Evolutionary conservation across 2,113 vertebrate species (phyloP), one percentile per base, ranked within the genome.

Genomic region (Carettochelys insculpta): DNA sequence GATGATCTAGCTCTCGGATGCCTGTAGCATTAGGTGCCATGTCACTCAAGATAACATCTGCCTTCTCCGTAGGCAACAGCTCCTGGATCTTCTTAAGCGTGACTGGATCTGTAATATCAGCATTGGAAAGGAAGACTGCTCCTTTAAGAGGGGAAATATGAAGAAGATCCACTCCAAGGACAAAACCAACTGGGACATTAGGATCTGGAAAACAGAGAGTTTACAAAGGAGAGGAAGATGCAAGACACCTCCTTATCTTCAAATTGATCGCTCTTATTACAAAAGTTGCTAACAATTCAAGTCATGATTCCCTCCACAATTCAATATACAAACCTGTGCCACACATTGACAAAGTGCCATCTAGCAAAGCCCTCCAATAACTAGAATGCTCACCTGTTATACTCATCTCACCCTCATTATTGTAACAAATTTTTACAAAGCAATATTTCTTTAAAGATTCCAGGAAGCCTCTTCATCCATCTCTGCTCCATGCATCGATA

Each of bases 1-100:
- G 98, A 1, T 99, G 99, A 96, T 99, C 99, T 82, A 99, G 97
- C 9, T 98, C 98, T 45, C 94, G 97, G 83, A 99, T 97, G 38
- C 99, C 99, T 0, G 98, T 98, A 6, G 99, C 99, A 0, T 99
- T 99, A 58, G 99, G 99, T 1, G 99, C 99, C 99, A 99, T 98
- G 95, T 99, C 99, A 0, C 99, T 99, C 90, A 99, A 96, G 94
- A 99, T 97, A 93, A 99, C 97, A 6, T 99, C 98, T 47, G 97
- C 98, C 86, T 77, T 97, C 43, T 96, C 97, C 0, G 58, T 51
- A 24, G 99, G 99, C 51, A 99, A 98, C 80, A 98, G 95, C 25
- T 94, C 96, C 83, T 88, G 97, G 58, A 99, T 97, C 25, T 83
- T 96, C 75, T 89, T 89, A 9, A 97, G 97, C 0, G 98, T 98